Percentiles rank a stretch among this genome's conserved stretches.
phyloP scores from a whole-genome alignment of 2,113 vertebrate genomes.

The Corapipo altera region DNA sequence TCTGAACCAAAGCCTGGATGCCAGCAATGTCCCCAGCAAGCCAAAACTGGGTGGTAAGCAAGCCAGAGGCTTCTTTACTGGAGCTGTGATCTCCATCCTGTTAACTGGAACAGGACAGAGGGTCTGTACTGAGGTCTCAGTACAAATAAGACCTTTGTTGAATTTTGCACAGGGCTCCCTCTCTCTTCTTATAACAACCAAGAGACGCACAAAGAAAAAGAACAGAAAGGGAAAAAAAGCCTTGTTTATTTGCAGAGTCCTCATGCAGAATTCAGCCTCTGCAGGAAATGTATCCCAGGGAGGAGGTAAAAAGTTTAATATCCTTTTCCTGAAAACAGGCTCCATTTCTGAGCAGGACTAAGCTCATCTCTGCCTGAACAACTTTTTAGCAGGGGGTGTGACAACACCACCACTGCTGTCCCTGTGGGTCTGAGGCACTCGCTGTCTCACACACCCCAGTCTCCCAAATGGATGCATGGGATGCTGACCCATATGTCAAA shows the following conservation, averaged over 20 bases:
- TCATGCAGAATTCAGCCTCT: conserved; percentile 41
- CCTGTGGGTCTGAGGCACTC: neutral
- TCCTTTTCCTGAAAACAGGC: neutral
- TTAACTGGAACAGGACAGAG: conserved; percentile 64
- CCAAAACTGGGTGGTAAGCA: conserved; percentile 51
- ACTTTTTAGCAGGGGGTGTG: neutral
- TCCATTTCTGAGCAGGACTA: neutral
- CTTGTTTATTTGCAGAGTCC: conserved; percentile 61
- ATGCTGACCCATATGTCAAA: neutral
- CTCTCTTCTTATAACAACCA: conserved; percentile 50
- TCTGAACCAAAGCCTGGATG: conserved; percentile 50
- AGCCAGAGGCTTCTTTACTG: conserved; percentile 62
- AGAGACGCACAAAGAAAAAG: neutral
- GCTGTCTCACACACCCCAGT: neutral
- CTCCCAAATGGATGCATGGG: neutral
- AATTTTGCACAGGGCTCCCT: conserved; percentile 38
- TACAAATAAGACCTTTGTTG: conserved; percentile 64
- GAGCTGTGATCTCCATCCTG: conserved; percentile 56
- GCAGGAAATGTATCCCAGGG: conserved; percentile 44
- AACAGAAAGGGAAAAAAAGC: conserved; percentile 9
- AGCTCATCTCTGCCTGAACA: neutral
- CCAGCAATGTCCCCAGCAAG: conserved; percentile 47
- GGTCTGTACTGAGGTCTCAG: conserved; percentile 44
- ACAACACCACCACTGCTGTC: neutral
- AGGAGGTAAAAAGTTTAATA: conserved; percentile 38